Evolutionary conservation across 2,113 vertebrate genomes (phyloP), one percentile per base, ranked within the genome.

Genomic region (Ictidomys tridecemlineatus): DNA sequence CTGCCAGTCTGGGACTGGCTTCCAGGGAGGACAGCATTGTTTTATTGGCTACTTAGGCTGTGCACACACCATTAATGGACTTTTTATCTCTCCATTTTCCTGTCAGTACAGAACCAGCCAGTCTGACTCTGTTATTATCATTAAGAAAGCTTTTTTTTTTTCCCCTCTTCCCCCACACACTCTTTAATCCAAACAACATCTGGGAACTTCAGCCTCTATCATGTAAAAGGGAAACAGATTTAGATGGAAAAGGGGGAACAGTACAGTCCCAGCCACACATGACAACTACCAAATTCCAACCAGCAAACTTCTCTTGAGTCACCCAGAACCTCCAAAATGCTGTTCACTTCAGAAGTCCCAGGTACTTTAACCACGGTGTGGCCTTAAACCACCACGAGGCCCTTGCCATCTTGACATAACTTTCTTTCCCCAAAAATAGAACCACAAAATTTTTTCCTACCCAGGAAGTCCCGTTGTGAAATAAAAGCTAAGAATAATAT

Each of bases 171-270:
- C 78, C 89, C 76, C 63, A 63, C 97, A 95, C 8, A 85, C 98
- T 98, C 98, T 98, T 98, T 94, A 98, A 98, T 98, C 98, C 98
- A 99, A 98, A 98, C 98, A 98, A 99, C 98, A 99, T 98, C 98
- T 98, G 98, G 98, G 98, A 99, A 98, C 97, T 98, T 97, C 94
- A 98, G 97, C 96, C 13, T 95, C 95, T 97, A 94, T 96, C 92
- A 10, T 70, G 89, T 76, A 93, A 95, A 97, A 96, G 78, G 95
- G 90, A 97, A 89, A 95, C 89, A 97, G 97, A 98, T 98, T 98
- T 83, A 70, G 98, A 97, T 69, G 97, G 97, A 96, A 79, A 32
- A 26, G 32, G 37, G 73, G 63, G 91, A 95, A 85, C 95, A 91
- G 97, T 39, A 96, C 82, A 84, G 58, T 83, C 89, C 83, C 67